Base-by-base conservation (phyloP, 2,797 vertebrate species). In the Poeciliopsis turneri region DNA sequence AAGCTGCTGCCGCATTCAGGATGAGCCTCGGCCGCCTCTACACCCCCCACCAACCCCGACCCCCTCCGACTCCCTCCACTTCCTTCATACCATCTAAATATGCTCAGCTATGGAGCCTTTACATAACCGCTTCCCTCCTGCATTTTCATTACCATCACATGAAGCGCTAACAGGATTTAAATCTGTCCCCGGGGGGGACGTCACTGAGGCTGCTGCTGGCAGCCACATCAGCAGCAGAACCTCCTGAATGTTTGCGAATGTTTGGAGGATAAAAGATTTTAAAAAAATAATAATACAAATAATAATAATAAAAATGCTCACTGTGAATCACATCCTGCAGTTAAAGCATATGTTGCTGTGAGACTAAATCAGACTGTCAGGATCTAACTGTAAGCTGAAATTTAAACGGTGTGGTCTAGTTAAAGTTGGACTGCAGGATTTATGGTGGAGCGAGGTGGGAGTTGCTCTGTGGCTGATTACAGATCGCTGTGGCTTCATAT, bases 121-220 rank as follows among this genome's bases (percentile, higher is more conserved):
- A 53, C 53, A 39, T 77, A 59, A 71, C 53, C 5, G 41, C 55
- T 72, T 82, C 46, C 28, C 20, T 16, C 33, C 41, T 71, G 71
- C 69, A 55, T 84, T 83, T 82, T 75, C 30, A 79, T 72, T 53
- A 71, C 68, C 33, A 72, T 72, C 59, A 72, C 77, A 57, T 25
- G 12, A 78, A 79, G 43, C 16, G 69, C 33, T 39, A 51, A 77
- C 73, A 64, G 78, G 64, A 71, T 83, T 77, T 55, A 74, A 86
- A 89, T 89, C 87, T 89, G 94, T 91, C 94, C 94, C 93, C 90
- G 90, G 90, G 92, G 92, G 89, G 88, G 92, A 94, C 30, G 94
- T 96, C 90, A 94, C 94, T 95, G 94, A 84, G 79, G 80, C 88
- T 55, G 80, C 88, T 55, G 72, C 77, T 74, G 80, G 84, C 75